phyloP scores from a whole-genome alignment of 2,888 invertebrate species.

The Agrypnus murinus region DNA sequence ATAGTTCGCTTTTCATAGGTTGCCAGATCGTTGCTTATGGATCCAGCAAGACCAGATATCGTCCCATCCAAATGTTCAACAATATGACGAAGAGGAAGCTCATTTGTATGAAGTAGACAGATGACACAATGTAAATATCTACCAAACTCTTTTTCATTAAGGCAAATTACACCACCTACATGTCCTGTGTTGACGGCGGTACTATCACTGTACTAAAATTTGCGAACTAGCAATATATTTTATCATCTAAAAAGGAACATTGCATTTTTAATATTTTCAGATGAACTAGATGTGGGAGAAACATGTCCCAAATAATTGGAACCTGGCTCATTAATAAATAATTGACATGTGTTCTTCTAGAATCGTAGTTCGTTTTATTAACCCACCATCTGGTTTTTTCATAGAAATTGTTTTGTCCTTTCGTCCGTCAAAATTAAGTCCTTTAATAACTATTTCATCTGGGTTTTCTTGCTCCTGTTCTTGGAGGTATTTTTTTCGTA shows the following conservation, averaged over 20 bases:
- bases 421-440: neutral
- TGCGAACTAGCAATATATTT: neutral
- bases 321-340: neutral
- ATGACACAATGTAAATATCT: neutral
- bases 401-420: too few species aligned
- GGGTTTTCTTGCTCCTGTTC: neutral
- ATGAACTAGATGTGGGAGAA: neutral
- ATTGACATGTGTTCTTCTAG: slow-evolving; percentile 5
- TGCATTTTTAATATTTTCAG: neutral
- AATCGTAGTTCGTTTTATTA: too few species aligned
- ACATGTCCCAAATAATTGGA: slow-evolving; percentile 5
- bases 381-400: too few species aligned
- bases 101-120: slow-evolving; percentile 2
- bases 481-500: slow-evolving; percentile 17
- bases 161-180: neutral
- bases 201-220: neutral
- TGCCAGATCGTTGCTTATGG: too few species aligned
- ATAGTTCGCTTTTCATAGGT: too few species aligned
- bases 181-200: too few species aligned
- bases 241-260: too few species aligned
- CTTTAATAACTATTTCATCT: slow-evolving; percentile 4
- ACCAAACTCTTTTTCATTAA: neutral
- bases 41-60: slow-evolving; percentile 13
- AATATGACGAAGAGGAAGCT: slow-evolving; percentile 4
- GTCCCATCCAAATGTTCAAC: neutral